Evolutionary conservation across 1,140 invertebrate genomes (phyloP), one percentile per base, ranked within the genome.

Genomic region (Drusus annulatus): DNA sequence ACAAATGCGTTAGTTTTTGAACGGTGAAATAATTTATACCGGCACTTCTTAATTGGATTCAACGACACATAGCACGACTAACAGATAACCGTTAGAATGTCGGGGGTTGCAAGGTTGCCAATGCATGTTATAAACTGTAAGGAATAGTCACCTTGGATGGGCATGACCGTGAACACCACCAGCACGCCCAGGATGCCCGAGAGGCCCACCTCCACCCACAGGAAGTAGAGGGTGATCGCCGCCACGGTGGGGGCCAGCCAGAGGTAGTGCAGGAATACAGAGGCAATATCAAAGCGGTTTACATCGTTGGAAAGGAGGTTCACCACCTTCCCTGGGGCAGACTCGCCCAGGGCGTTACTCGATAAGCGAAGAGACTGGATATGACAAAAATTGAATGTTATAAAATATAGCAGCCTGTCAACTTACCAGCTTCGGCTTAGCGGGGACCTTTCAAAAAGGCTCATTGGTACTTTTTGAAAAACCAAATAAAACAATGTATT

Each of bases 241-340:
- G 93, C 89, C 21, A 93, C 90, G 0, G 94, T 62, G 4, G 95
- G 95, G 0, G 93, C 94, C 0, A 91, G 88, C 93, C 92, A 93
- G 89, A 93, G 90, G 81, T 91, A 88, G 86, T 93, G 91, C 21
- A 93, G 86, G 80, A 92, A 90, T 19, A 93, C 87, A 4, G 90
- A 90, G 7, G 92, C 90, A 13, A 92, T 85, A 86, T 93, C 93
- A 81, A 93, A 93, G 76, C 93, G 87, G 81, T 91, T 93, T 13
- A 93, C 92, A 84, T 96, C 95, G 85, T 96, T 96, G 1, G 95
- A 95, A 58, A 97, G 90, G 3, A 96, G 87, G 88, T 97, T 97
- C 1, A 96, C 94, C 76, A 97, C 93, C 88, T 97, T 96, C 0
- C 96, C 96, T 2, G 94, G 92, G 7, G 95, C 95, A 1, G 95